These are phyloP conservation scores for Pardosa pseudoannulata DNA, from an alignment of 2,888 invertebrate genomes.

Conservation along the genomic window DNA sequence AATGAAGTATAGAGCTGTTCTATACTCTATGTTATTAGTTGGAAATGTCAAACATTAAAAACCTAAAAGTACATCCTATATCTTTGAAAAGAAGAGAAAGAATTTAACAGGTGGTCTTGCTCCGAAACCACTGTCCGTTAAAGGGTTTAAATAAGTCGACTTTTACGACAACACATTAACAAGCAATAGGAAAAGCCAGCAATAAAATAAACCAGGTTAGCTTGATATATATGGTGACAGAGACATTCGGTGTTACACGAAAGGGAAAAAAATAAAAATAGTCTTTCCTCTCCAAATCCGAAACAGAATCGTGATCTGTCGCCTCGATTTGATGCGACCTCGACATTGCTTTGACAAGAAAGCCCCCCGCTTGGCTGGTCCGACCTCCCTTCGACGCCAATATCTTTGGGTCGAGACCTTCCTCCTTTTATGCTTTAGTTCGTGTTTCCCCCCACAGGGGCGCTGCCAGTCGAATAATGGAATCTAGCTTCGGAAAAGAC, in stretches of 20 bases:
- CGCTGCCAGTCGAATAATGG: conserved; percentile 9
- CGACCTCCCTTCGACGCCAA: conserved; percentile 17
- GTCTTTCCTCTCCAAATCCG: not conserved
- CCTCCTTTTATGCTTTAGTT: not conserved
- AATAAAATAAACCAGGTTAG: not conserved
- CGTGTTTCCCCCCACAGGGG: not conserved
- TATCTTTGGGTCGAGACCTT: not conserved
- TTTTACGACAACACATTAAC: not conserved
- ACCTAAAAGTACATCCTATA: no score
- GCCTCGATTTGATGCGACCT: conserved; percentile 2
- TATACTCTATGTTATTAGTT: no score
- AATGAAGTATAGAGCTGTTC: no score
- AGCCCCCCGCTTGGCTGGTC: not conserved
- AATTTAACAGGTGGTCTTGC: no score
- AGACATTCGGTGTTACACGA: not conserved
- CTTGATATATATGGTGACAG: not conserved
- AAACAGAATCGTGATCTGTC: conserved; percentile 8
- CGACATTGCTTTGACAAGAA: conserved; percentile 10
- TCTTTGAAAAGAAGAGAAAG: no score
- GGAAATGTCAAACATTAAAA: no score
- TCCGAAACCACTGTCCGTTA: no score
- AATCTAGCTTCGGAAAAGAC: not conserved
- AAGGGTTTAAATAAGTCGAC: no score
- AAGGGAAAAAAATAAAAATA: not conserved
- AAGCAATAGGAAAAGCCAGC: not conserved